Conservation (phyloP, 2,888 invertebrate species). For the Cataglyphis altisquamis region DNA sequence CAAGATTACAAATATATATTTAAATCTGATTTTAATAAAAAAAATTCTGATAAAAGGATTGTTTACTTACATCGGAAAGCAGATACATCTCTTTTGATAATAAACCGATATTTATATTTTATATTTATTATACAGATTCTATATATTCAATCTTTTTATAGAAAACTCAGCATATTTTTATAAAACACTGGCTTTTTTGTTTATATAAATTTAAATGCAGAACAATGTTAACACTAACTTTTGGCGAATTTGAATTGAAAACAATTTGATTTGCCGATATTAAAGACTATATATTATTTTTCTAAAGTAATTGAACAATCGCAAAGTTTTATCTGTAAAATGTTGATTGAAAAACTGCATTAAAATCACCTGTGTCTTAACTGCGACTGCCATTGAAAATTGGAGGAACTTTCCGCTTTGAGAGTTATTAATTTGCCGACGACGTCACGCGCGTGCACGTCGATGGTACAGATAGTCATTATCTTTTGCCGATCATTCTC, state of each 20-base stretch:
- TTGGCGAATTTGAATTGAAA: neutral
- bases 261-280: neutral
- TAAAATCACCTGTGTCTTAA: slow-evolving; percentile 89
- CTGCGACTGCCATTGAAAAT: slow-evolving; percentile 97
- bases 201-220: neutral
- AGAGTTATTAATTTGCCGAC: slow-evolving; percentile 94
- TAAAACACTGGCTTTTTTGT: neutral
- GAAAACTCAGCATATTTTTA: neutral
- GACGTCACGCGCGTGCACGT: slow-evolving; percentile 97
- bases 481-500: slow-evolving; percentile 96
- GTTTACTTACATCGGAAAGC: neutral
- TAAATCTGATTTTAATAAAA: neutral
- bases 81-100: neutral
- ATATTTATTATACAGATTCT: neutral
- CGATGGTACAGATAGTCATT: slow-evolving; percentile 98
- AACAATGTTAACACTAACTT: neutral
- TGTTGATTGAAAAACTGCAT: neutral
- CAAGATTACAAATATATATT: neutral
- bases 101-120: neutral
- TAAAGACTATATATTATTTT: neutral
- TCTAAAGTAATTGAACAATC: neutral
- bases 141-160: neutral
- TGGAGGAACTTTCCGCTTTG: slow-evolving; percentile 93
- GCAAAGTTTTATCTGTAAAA: neutral
- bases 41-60: neutral